phyloP scores from a whole-genome alignment of 1,140 invertebrate genomes.

The Triops cancriformis region DNA sequence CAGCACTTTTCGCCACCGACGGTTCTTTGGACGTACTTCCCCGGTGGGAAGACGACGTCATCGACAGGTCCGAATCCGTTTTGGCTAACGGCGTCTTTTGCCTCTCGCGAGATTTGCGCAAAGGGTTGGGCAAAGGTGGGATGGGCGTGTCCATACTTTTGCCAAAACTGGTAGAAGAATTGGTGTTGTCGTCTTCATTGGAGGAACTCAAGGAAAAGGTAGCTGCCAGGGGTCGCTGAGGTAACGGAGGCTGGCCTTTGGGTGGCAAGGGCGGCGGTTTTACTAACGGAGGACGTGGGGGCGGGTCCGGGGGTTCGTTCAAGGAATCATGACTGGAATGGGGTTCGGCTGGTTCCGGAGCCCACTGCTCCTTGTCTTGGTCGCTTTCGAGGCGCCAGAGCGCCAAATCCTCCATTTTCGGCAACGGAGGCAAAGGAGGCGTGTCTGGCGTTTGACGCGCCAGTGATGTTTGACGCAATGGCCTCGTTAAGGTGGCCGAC shows the following conservation, averaged over 20 bases:
- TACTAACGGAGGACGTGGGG: slow-evolving; percentile 54
- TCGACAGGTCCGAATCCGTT: slow-evolving; percentile 15
- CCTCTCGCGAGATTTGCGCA: slow-evolving; percentile 22
- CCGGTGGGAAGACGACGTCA: not conserved
- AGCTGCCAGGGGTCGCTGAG: slow-evolving; percentile 28
- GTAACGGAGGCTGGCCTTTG: slow-evolving; percentile 52
- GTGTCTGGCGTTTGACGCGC: slow-evolving; percentile 1
- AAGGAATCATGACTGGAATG: slow-evolving; percentile 15
- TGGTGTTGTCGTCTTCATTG: slow-evolving; percentile 46
- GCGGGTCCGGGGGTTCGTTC: slow-evolving; percentile 56
- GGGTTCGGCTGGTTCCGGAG: not conserved
- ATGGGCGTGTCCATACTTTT: slow-evolving; percentile 24
- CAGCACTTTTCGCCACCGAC: not conserved
- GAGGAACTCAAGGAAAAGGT: slow-evolving; percentile 35
- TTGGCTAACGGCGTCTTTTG: not conserved
- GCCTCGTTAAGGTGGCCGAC: not conserved
- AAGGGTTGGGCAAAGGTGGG: slow-evolving; percentile 32
- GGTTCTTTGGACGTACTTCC: not conserved
- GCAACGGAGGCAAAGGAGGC: slow-evolving; percentile 15
- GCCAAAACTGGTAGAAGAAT: not conserved
- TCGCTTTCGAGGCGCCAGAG: slow-evolving; percentile 19
- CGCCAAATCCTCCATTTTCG: slow-evolving; percentile 8
- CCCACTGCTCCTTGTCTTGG: slow-evolving; percentile 15
- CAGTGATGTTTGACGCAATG: not conserved
- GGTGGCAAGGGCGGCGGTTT: slow-evolving; percentile 75